Evolutionary conservation across 2,797 vertebrate genomes (phyloP).

Genomic region (Diceros bicornis): DNA sequence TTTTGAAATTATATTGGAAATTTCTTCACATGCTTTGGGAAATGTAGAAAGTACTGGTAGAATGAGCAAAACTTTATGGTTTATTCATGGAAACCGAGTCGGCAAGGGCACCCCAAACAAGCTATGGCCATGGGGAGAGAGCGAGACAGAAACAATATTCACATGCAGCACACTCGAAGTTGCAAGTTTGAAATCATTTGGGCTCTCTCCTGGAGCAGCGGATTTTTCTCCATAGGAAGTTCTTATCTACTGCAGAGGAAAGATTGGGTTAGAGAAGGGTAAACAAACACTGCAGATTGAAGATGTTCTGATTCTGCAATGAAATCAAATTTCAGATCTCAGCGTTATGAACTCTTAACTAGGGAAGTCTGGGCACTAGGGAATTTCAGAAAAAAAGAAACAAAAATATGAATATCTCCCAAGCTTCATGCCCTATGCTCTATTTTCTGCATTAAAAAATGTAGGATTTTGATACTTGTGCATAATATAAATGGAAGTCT

Average conservation of each 20-base stretch:
- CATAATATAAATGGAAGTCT: background rate
- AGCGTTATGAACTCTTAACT: background rate
- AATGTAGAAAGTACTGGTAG: background rate
- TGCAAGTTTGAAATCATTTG: constrained; percentile 72
- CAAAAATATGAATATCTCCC: background rate
- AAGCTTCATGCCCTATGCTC: background rate
- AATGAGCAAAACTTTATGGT: constrained; percentile 72
- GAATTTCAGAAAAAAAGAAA: background rate
- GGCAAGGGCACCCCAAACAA: constrained; percentile 72
- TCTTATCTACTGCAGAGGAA: background rate
- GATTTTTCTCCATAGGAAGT: constrained; percentile 42
- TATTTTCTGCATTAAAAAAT: constrained; percentile 36
- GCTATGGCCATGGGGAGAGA: background rate
- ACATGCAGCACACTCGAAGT: background rate
- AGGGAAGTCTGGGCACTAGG: background rate
- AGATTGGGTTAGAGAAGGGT: constrained; percentile 46
- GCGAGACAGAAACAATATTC: constrained; percentile 58
- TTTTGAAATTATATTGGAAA: background rate
- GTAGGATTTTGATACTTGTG: background rate
- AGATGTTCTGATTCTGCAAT: background rate
- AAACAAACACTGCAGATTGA: background rate
- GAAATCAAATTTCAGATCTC: constrained; percentile 2
- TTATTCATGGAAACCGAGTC: constrained; percentile 78
- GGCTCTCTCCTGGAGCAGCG: constrained; percentile 50
- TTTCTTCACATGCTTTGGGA: constrained; percentile 32